Base-by-base conservation (phyloP, 2,797 vertebrate genomes). In the Centroberyx gerrardi region DNA sequence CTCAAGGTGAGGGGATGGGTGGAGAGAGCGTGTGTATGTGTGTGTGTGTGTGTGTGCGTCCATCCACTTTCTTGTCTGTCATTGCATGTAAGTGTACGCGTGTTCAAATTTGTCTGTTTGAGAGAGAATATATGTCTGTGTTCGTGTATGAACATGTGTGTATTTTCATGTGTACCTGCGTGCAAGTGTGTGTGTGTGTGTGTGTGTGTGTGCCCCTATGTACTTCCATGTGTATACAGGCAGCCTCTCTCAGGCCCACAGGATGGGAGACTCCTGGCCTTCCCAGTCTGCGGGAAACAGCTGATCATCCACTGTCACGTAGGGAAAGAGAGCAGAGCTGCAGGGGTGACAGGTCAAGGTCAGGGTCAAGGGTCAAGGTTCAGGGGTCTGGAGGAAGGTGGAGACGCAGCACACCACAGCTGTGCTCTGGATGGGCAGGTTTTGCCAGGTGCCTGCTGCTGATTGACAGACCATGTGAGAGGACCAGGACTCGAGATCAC, bases 211-310 rank as follows among this genome's bases (percentile, higher is more conserved):
- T 53, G 53, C 53, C 48, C 36, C 22, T 52, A n/a, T 60, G 15
- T 12, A 10, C 40, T 42, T 10, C 40, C 40, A 42, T 53, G 46
- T 67, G 18, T 40, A 22, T 59, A 22, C 18, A 5, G 51, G 17
- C 33, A 42, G 61, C 17, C 28, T 62, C 0, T 51, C 15, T 62
- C 12, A 68, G 53, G 61, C 33, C 55, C 48, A 75, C 69, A 80
- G 75, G 76, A 76, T 62, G 54, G 42, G 22, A 56, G 18, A 62
- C 31, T 33, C 14, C 27, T 59, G 40, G 36, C 68, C 36, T 18
- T 15, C 62, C 66, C 40, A 59, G 46, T 29, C 68, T 68, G 71
- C 65, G 53, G 85, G 84, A 88, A 81, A 80, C 72, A 68, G 79
- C 38, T 77, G 72, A 85, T 72, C 66, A 31, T 46, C 60, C 38